Percentiles rank a stretch among this genome's conserved stretches.
Conservation (phyloP, 2,113 vertebrate species). For the Galbula dea region DNA sequence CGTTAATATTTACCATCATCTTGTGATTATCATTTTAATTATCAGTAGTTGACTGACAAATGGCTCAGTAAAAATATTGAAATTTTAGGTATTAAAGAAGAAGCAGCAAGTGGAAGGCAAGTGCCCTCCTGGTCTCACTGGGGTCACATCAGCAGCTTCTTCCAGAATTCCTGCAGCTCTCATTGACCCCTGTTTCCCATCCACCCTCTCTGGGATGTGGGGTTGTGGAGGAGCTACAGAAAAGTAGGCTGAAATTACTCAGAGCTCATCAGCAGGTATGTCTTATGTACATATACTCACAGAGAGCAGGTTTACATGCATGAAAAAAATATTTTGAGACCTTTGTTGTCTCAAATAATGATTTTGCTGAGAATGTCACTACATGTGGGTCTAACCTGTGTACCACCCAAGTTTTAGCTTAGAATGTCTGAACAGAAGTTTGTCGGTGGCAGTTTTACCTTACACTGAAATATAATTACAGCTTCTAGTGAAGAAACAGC, state of each 20-base stretch:
- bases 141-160: not conserved
- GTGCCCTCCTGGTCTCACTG: not conserved
- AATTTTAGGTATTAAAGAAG: not conserved
- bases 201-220: not conserved
- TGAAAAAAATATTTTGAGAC: not conserved
- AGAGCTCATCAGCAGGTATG: not conserved
- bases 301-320: not conserved
- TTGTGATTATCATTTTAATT: not conserved
- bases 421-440: not conserved
- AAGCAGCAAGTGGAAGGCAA: not conserved
- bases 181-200: not conserved
- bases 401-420: not conserved
- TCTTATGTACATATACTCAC: not conserved
- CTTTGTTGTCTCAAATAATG: not conserved
- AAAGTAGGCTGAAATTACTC: not conserved
- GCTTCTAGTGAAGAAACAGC: not conserved
- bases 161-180: not conserved
- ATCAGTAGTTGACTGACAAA: not conserved
- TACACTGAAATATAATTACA: not conserved
- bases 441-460: not conserved
- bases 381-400: not conserved
- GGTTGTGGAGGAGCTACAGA: not conserved
- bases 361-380: not conserved
- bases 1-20: not conserved
- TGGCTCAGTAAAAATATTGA: not conserved